These are phyloP conservation scores for Microtus ochrogaster DNA, from an alignment of 2,113 vertebrate species.

Conservation along the genomic window DNA sequence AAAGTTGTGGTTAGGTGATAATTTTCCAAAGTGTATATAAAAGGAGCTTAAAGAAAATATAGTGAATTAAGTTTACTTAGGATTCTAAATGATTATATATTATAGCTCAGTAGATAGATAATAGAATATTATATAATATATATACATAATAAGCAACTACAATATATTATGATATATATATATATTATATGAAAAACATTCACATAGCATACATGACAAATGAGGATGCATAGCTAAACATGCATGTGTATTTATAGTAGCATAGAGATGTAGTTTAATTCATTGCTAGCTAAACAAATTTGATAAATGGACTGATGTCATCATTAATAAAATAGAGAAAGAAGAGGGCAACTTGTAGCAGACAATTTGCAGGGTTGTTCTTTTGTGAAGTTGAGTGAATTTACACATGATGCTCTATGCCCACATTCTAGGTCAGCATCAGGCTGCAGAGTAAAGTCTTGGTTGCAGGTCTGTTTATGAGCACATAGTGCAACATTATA, in stretches of 20 bases:
- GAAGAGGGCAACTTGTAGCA: accelerated
- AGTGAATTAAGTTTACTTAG: neutral
- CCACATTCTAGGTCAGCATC: accelerated
- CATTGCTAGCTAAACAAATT: neutral
- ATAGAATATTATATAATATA: neutral
- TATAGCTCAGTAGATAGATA: neutral
- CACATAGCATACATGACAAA: neutral
- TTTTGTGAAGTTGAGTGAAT: neutral
- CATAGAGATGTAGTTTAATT: neutral
- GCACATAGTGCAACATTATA: accelerated
- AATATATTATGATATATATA: no score
- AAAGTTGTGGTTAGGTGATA: neutral
- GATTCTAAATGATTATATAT: neutral
- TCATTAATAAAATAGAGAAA: neutral
- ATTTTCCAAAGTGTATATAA: neutral
- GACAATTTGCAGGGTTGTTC: accelerated
- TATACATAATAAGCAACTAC: neutral
- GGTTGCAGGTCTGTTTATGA: neutral
- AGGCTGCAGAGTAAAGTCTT: accelerated
- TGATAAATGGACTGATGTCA: neutral
- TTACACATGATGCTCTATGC: neutral
- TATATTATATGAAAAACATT: neutral
- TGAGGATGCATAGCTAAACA: no score
- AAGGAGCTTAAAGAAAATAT: neutral
- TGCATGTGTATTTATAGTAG: neutral